Percentiles rank a stretch among this genome's conserved stretches.
phyloP scores from a whole-genome alignment of 1,140 invertebrate genomes.

The Telenomus remus region DNA sequence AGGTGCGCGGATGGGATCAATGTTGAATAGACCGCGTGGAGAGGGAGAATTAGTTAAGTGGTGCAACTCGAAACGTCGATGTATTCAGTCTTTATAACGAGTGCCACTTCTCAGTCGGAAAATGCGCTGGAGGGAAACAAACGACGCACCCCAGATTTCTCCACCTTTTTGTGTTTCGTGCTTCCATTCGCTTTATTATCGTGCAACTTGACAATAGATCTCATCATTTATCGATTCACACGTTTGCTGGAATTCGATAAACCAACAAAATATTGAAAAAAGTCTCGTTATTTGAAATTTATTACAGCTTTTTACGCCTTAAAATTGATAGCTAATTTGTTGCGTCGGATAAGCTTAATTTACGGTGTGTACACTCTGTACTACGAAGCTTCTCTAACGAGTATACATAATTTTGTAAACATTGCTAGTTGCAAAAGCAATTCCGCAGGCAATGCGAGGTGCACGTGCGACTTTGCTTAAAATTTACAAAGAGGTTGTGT shows the following conservation, averaged over 20 bases:
- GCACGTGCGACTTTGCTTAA: constrained; percentile 7
- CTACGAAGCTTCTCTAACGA: constrained; percentile 22
- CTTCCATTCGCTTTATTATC: constrained; percentile 54
- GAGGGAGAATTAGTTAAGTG: constrained; percentile 56
- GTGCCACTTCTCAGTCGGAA: constrained; percentile 60
- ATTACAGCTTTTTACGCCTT: too few relatives aligned
- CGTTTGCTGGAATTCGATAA: too few relatives aligned
- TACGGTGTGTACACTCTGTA: constrained; percentile 1
- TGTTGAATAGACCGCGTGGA: constrained; percentile 44
- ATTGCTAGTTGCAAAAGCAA: constrained; percentile 16
- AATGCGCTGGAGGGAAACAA: constrained; percentile 54
- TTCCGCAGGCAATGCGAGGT: constrained; percentile 10
- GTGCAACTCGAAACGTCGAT: constrained; percentile 59
- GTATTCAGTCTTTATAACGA: constrained; percentile 62
- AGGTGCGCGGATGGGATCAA: constrained; percentile 33
- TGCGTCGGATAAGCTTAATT: not conserved
- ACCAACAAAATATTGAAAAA: too few relatives aligned
- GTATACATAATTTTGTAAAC: constrained; percentile 25
- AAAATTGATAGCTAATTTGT: not conserved
- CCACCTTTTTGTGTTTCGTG: constrained; percentile 25
- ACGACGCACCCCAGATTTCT: constrained; percentile 54
- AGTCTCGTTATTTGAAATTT: too few relatives aligned
- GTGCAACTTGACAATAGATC: constrained; percentile 3
- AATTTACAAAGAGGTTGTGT: constrained; percentile 17
- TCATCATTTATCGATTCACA: too few relatives aligned